Conservation (phyloP, 2,797 vertebrate species). For the Eulemur mongoz region DNA sequence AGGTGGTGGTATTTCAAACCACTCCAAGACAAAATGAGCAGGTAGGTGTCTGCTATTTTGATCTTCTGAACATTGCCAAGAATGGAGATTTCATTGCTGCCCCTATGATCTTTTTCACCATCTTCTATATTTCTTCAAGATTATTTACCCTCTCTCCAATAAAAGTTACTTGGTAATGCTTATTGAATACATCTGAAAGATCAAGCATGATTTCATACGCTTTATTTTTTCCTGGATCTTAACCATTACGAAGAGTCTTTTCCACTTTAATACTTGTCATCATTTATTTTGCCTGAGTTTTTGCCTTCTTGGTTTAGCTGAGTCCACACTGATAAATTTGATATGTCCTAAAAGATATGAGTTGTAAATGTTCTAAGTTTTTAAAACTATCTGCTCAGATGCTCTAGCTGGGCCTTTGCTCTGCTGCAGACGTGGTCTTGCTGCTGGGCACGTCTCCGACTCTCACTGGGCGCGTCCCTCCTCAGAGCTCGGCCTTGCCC, state of each 20-base stretch:
- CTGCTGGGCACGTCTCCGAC: not conserved
- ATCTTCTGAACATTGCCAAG: not conserved
- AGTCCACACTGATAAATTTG: not conserved
- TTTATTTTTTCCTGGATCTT: not conserved
- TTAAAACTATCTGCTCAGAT: not conserved
- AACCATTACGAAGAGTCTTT: not conserved
- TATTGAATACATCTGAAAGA: not conserved
- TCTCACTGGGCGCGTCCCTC: not conserved
- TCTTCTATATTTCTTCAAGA: conserved; percentile 7
- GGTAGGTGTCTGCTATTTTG: not conserved
- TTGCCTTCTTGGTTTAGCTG: not conserved
- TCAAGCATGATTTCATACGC: not conserved
- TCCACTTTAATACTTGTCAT: not conserved
- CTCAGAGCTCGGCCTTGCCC: not conserved
- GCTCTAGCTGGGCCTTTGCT: not conserved
- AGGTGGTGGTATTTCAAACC: not conserved
- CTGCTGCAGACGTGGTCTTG: not conserved
- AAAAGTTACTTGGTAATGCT: not conserved
- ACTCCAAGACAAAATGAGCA: not conserved
- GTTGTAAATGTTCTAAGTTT: not conserved
- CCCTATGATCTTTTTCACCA: not conserved
- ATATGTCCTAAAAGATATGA: not conserved
- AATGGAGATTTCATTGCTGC: not conserved
- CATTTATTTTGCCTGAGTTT: not conserved
- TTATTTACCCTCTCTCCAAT: not conserved